phyloP scores from a whole-genome alignment of 1,140 invertebrate genomes.

The Zophobas morio region DNA sequence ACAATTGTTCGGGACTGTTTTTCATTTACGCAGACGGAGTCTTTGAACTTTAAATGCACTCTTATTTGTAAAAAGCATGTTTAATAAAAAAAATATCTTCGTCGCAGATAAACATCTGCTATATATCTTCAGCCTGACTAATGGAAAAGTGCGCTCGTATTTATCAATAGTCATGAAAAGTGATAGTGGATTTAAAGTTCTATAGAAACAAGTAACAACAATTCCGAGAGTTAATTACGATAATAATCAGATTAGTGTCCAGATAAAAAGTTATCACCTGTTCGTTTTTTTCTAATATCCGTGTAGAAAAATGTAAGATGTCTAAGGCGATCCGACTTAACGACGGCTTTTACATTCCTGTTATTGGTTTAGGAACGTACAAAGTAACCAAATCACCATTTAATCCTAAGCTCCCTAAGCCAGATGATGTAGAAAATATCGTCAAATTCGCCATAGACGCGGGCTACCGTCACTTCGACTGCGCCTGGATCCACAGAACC shows the following conservation, averaged over 20 bases:
- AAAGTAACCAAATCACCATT: conserved; percentile 69
- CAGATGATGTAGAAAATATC: conserved; percentile 75
- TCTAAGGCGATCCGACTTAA: conserved; percentile 68
- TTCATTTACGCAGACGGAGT: not conserved
- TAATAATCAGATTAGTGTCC: conserved; percentile 7
- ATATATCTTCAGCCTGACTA: not conserved
- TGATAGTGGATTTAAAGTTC: not conserved
- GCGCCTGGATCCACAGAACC: conserved; percentile 82
- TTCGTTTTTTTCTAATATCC: not conserved
- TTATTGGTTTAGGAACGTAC: conserved; percentile 81
- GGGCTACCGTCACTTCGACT: conserved; percentile 90
- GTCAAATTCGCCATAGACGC: conserved; percentile 80
- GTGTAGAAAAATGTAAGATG: conserved; percentile 23
- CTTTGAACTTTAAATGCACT: not conserved
- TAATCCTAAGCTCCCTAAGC: conserved; percentile 71
- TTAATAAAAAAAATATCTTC: not conserved
- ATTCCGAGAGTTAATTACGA: not conserved
- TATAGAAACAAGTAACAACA: not conserved
- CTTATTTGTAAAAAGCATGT: not conserved
- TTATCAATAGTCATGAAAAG: conserved; percentile 5
- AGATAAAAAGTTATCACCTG: not conserved
- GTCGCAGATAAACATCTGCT: not conserved
- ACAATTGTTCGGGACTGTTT: too few relatives aligned
- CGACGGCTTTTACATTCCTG: conserved; percentile 74
- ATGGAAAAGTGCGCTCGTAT: not conserved